Evolutionary conservation across 1,140 invertebrate species (phyloP).

Genomic region (Hormaphis cornu): DNA sequence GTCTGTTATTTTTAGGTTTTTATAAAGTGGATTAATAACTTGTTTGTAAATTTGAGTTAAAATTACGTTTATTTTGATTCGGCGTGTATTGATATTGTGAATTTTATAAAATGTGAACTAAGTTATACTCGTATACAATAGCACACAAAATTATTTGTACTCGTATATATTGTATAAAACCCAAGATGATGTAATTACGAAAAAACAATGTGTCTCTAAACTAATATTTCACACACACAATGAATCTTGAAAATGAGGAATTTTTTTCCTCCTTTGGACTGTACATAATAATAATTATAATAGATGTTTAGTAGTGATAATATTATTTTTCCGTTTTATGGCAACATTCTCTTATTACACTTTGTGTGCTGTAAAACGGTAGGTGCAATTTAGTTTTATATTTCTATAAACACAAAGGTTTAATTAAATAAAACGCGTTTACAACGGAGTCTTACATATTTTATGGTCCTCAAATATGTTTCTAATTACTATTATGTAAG

Average conservation of each 20-base stretch:
- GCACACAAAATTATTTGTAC: too few relatives aligned
- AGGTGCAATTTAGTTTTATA: neutral
- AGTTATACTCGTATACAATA: too few relatives aligned
- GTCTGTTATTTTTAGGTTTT: too few relatives aligned
- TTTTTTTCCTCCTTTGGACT: neutral
- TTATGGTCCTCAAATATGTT: neutral
- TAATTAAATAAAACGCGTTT: neutral
- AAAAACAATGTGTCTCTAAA: too few relatives aligned
- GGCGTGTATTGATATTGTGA: too few relatives aligned
- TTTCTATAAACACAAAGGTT: neutral
- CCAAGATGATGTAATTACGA: too few relatives aligned
- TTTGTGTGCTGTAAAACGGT: neutral
- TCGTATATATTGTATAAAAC: too few relatives aligned
- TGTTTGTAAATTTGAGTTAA: too few relatives aligned
- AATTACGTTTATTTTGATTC: too few relatives aligned
- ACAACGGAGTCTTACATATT: neutral
- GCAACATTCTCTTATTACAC: neutral
- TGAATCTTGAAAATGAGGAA: neutral
- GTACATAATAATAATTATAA: neutral
- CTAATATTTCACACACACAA: neutral
- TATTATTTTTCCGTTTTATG: neutral
- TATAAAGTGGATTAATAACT: too few relatives aligned
- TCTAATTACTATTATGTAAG: neutral
- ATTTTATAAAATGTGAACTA: too few relatives aligned
- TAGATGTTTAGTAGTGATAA: neutral